A percentile compares a stretch with the other conserved stretches of the same genome.
These are phyloP conservation scores for Cyclopterus lumpus DNA, from an alignment of 2,797 vertebrate genomes.

Conservation along the genomic window DNA sequence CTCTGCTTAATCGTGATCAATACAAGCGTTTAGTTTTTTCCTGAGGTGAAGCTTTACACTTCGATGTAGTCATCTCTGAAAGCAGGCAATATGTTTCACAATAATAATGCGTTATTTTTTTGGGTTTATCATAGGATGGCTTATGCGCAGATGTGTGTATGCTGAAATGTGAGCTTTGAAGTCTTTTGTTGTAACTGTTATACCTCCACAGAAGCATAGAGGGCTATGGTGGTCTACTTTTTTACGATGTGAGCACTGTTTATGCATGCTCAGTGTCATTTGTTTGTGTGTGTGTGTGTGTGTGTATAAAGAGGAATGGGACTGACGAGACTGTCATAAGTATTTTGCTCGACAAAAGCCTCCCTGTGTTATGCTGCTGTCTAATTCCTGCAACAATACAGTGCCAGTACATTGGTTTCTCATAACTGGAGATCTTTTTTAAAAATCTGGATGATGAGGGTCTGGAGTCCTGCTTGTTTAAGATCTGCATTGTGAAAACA, in stretches of 20 bases:
- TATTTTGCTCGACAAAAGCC: constrained; percentile 11
- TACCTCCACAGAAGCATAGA: constrained; percentile 47
- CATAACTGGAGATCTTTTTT: not conserved
- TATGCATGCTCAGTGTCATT: constrained; percentile 31
- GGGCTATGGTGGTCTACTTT: constrained; percentile 45
- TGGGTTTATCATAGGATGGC: not conserved
- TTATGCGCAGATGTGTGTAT: not conserved
- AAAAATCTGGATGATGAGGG: not conserved
- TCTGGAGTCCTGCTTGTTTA: not conserved
- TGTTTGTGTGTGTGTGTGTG: constrained; percentile 25
- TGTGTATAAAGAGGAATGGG: not conserved
- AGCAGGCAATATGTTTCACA: not conserved
- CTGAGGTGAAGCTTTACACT: not conserved
- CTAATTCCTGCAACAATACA: constrained; percentile 21
- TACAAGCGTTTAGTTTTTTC: not conserved
- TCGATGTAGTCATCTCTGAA: not conserved
- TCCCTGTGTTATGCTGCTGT: constrained; percentile 3
- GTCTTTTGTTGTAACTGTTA: constrained; percentile 43
- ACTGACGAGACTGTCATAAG: constrained; percentile 24
- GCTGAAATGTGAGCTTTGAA: not conserved
- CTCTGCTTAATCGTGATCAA: not conserved
- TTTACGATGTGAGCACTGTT: constrained; percentile 13
- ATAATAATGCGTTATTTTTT: not conserved
- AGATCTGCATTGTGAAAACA: constrained; percentile 4
- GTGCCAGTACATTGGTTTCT: constrained; percentile 2